Base-by-base conservation (phyloP, 1,140 invertebrate genomes). In the Microplitis mediator region DNA sequence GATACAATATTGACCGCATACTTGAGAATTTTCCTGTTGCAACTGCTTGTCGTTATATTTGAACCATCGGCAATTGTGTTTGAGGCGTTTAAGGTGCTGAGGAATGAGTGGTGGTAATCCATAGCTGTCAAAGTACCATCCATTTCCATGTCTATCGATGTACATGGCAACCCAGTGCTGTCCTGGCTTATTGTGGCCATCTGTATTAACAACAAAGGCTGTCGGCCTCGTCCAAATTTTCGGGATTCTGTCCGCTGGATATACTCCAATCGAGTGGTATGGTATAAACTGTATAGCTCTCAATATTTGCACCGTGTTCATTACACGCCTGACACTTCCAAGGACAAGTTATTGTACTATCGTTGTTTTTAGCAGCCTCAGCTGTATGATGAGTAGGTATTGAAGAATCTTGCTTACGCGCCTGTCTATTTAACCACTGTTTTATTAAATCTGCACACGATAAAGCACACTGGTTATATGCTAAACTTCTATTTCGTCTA, bases 151-250 rank as follows among this genome's bases (percentile, higher is more conserved):
- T n/a, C n/a, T n/a, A n/a, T n/a, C n/a, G n/a, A n/a, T n/a, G n/a
- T n/a, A n/a, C n/a, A n/a, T n/a, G n/a, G 11, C 39, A 2, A 75
- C 56, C 71, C 74, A 73, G 56, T 75, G 71, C 31, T 65, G n/a
- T 51, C 75, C 75, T 3, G 75, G 52, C n/a, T 63, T 4, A 3
- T 4, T 63, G 34, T 63, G 34, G 61, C 36, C 61, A 63, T 63
- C 3, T 23, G 61, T 63, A 16, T 63, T 63, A 13, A 39, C 31
- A 5, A 63, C 61, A n/a, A 63, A n/a, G 3, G 61, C 31, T 14
- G 61, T 63, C 31, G 36, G 36, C 13, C 31, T 36, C 31, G 23
- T 54, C 51, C 51, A 54, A 11, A 54, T 14, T 14, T 54, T 54
- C 4, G n/a, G 23, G 23, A 23, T 23, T 23, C 23, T 23, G 23